Evolutionary conservation across 2,113 vertebrate species (phyloP).

Genomic region (Malurus cyaneus): DNA sequence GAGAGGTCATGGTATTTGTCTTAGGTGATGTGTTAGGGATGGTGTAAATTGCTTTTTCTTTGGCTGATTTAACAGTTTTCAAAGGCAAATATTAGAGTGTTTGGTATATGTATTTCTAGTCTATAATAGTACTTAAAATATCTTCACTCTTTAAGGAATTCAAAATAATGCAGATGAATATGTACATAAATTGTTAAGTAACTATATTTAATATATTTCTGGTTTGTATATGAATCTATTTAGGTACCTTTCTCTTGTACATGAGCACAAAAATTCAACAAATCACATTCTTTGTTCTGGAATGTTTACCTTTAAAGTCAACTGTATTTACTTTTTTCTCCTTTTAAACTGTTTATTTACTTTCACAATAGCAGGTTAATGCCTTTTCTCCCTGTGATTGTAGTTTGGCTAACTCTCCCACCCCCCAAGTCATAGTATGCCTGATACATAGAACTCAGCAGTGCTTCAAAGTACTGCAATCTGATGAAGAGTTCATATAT

Average conservation of each 20-base stretch:
- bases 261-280: not conserved
- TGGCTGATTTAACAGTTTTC: not conserved
- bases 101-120: not conserved
- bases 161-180: not conserved
- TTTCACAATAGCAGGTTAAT: not conserved
- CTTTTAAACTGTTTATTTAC: not conserved
- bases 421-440: accelerated
- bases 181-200: not conserved
- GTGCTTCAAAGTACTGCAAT: not conserved
- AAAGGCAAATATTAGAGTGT: not conserved
- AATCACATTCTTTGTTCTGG: not conserved
- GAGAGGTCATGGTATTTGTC: not conserved
- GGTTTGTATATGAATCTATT: not conserved
- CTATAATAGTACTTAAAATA: not conserved
- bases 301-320: not conserved
- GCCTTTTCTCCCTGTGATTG: not conserved
- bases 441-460: not conserved
- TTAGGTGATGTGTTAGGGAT: not conserved
- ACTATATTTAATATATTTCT: not conserved
- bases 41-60: not conserved
- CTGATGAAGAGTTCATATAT: not conserved
- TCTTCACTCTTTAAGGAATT: not conserved
- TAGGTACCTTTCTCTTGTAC: not conserved
- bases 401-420: not conserved
- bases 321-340: not conserved